These are phyloP conservation scores for Streptopelia turtur DNA, from an alignment of 2,797 vertebrate genomes.

Conservation along the genomic window DNA sequence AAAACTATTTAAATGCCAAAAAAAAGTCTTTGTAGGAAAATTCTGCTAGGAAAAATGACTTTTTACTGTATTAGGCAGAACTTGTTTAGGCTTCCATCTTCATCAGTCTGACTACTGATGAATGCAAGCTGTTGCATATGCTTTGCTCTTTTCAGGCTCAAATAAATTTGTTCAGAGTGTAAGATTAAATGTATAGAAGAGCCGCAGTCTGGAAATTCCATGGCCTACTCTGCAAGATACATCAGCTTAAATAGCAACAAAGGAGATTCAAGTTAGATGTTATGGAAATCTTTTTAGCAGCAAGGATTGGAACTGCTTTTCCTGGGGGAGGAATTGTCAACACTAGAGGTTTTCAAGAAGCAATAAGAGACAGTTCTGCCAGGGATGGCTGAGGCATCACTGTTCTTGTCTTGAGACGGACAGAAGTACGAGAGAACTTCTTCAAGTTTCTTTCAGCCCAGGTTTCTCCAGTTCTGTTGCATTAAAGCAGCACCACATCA, in stretches of 20 bases:
- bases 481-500: background rate
- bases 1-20: background rate
- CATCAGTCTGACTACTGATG: background rate
- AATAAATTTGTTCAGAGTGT: background rate
- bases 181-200: background rate
- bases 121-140: background rate
- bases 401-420: background rate
- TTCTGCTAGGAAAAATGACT: background rate
- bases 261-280: background rate
- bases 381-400: background rate
- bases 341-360: background rate
- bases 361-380: background rate
- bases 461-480: background rate
- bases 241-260: background rate
- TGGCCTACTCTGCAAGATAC: background rate
- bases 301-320: background rate
- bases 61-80: background rate
- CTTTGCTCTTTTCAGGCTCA: background rate
- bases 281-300: background rate
- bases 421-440: background rate
- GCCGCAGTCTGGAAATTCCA: background rate
- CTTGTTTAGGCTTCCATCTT: background rate
- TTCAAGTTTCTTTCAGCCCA: background rate
- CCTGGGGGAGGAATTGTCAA: background rate
- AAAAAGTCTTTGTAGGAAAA: background rate